phyloP scores from a whole-genome alignment of 1,140 invertebrate genomes.

The Leptestheria dahalacensis region DNA sequence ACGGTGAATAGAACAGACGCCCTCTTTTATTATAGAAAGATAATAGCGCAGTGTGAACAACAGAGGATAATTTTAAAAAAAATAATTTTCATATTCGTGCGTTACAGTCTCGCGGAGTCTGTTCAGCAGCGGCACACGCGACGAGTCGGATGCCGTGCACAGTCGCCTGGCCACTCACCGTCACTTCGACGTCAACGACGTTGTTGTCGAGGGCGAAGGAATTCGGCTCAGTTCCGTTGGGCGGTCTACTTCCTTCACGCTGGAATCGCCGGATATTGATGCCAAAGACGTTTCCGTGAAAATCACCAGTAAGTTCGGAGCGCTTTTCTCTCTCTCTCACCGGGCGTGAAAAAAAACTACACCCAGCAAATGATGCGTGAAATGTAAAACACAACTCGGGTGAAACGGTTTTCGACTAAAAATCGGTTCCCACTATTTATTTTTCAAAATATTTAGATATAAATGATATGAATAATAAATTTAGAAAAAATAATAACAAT shows the following conservation, averaged over 20 bases:
- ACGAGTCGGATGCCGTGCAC: constrained; percentile 17
- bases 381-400: no score
- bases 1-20: no score
- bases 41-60: no score
- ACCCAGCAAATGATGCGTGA: no score
- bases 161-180: constrained; percentile 18
- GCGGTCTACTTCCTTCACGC: constrained; percentile 39
- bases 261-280: constrained; percentile 35
- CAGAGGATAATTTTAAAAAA: no score
- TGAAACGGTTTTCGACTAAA: not conserved
- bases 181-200: constrained; percentile 29
- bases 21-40: no score
- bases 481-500: no score
- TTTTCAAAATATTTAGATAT: not conserved
- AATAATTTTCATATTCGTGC: no score
- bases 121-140: constrained; percentile 2
- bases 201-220: constrained; percentile 45
- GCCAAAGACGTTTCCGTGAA: constrained; percentile 36
- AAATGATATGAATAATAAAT: not conserved
- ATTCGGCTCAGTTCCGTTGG: constrained; percentile 45
- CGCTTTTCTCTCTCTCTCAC: no score
- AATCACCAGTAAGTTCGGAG: constrained; percentile 31
- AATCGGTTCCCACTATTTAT: not conserved
- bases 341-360: no score
- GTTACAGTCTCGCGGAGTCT: not conserved